These are phyloP conservation scores for Karalla daura DNA, from an alignment of 2,797 vertebrate species.

Conservation along the genomic window DNA sequence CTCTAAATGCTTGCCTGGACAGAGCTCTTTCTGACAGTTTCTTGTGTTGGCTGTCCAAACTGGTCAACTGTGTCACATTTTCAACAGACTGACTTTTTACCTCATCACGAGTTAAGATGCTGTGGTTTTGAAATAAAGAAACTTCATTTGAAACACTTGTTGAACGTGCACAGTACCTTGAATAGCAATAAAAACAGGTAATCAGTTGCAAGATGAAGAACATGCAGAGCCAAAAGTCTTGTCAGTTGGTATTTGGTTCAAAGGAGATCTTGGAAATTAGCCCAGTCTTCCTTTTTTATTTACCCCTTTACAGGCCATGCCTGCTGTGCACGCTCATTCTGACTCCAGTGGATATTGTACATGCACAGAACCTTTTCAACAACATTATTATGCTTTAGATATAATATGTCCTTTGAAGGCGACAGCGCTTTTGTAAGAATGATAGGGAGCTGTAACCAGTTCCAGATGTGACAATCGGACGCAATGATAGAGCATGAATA, in stretches of 20 bases:
- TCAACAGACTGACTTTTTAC: background rate
- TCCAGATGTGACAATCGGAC: conserved; percentile 75
- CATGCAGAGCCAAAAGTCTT: background rate
- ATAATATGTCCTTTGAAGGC: conserved; percentile 51
- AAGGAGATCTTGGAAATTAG: no score
- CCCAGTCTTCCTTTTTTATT: background rate
- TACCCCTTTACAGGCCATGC: background rate
- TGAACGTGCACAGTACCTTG: background rate
- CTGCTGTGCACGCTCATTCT: no score
- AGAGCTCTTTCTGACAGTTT: conserved; percentile 27
- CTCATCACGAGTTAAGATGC: background rate
- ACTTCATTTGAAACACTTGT: background rate
- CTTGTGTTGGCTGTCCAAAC: conserved; percentile 9
- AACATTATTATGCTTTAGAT: conserved; percentile 22
- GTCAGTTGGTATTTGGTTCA: background rate
- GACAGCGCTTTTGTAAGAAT: conserved; percentile 56
- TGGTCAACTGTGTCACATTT: conserved; percentile 10
- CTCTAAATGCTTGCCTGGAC: conserved; percentile 19
- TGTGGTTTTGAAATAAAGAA: background rate
- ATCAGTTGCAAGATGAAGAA: background rate
- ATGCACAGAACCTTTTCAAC: conserved; percentile 20
- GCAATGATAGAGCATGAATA: conserved; percentile 59
- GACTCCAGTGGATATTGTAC: conserved; percentile 8
- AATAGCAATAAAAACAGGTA: background rate
- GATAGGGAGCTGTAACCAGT: conserved; percentile 56